These are phyloP conservation scores for Chunga burmeisteri DNA, from an alignment of 2,113 vertebrate species.

Conservation along the genomic window DNA sequence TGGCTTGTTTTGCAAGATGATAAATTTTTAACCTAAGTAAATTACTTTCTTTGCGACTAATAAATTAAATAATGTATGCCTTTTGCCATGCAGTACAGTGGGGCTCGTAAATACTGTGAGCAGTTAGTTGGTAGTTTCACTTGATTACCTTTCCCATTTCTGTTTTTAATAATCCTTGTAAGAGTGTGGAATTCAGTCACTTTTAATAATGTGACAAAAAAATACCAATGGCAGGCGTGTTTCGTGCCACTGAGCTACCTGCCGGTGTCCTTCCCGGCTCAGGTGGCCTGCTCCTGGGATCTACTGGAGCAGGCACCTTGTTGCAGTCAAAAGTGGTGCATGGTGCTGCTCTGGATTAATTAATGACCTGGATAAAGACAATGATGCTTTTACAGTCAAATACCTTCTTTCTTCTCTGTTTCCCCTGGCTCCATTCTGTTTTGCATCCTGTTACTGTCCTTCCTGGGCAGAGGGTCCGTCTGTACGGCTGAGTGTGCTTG, in stretches of 20 bases:
- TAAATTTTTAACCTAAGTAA: constrained; percentile 64
- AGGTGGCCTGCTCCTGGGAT: neutral
- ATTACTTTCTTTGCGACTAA: constrained; percentile 62
- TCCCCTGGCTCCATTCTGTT: neutral
- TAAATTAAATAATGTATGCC: constrained; percentile 67
- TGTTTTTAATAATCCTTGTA: constrained; percentile 48
- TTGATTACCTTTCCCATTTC: constrained; percentile 74
- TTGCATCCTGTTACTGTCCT: neutral
- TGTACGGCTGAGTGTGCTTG: neutral
- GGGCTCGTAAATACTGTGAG: constrained; percentile 55
- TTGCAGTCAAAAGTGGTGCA: rapidly evolving
- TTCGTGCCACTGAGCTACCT: neutral
- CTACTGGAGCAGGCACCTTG: neutral
- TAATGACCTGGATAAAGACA: neutral
- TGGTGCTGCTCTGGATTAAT: neutral
- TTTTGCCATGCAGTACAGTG: constrained; percentile 30
- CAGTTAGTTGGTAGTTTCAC: constrained; percentile 58
- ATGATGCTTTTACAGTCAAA: neutral
- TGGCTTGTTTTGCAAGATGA: constrained; percentile 65
- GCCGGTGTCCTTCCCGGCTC: neutral
- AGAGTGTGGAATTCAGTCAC: constrained; percentile 51
- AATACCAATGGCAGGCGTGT: neutral
- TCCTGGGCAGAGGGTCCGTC: rapidly evolving
- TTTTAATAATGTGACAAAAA: constrained; percentile 44
- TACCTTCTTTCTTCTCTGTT: neutral